Base-by-base conservation (phyloP, 2,888 invertebrate species). In the Ormyrus labotus region DNA sequence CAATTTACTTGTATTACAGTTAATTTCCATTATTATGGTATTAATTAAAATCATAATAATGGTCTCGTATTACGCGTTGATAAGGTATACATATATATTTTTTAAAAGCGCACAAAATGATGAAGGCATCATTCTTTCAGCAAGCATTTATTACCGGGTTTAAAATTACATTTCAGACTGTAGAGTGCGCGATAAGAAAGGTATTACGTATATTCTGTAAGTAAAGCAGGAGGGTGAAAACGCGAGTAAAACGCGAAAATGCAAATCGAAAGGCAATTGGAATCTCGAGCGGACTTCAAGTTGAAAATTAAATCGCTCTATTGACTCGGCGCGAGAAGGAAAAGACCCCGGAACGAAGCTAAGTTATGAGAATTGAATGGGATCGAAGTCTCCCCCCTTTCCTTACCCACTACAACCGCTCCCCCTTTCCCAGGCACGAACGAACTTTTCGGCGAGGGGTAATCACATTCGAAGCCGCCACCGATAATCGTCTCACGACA, bases 281-380 rank as follows among this genome's bases (percentile, higher is more conserved):
- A 79, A 79, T 74, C 74, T 58, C 63, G 10, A 64, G 57, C 48
- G 64, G 51, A 13, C 63, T 60, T 53, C 9, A 58, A 74, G 57
- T 75, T 64, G 70, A 74, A 75, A 80, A 80, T 80, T 80, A 75
- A 13, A 75, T 80, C 50, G 73, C 19, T 19, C 63, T 68, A 70
- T 74, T 58, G 67, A 74, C 19, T 71, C 64, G 45, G 45, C 50
- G 2, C 45, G 51, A 67, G 51, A 67, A 45, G 7, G 34, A 34
- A 47, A 61, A 45, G 10, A 13, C 47, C 45, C 34, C 11, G 45
- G n/a, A 51, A 67, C 51, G 72, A 61, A 6, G 7, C 19, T 50
- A 64, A 72, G 78, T 72, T 67, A 72, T 72, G 67, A 61, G 67
- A 78, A 68, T 72, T 55, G 65, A 34, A 19, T 53, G 47, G 47